Base-by-base conservation (phyloP, 2,888 invertebrate species). In the Criorhina ranunculi region DNA sequence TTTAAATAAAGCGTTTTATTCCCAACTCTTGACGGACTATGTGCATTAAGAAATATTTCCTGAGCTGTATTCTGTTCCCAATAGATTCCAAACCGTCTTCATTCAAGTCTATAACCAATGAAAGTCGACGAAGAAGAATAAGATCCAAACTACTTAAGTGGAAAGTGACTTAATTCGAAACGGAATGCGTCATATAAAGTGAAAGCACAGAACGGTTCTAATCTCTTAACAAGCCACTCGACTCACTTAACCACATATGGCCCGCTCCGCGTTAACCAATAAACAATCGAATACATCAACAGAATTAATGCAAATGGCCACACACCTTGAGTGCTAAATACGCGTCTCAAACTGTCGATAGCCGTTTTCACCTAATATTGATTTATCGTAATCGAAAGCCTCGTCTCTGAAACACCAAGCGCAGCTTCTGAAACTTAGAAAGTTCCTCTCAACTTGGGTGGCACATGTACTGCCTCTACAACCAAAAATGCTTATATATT, bases 301-400 rank as follows among this genome's bases (percentile, higher is more conserved):
- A 35, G 29, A 67, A 69, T 73, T 67, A 64, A 83, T 83, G 73
- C 67, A 83, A 83, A 83, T 83, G 42, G 44, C 67, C 77, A 82
- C 81, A 69, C 81, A 82, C 70, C 77, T 82, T 24, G 69, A 69
- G 73, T 73, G 73, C 83, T 69, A 69, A 79, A 83, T 83, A 73
- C 62, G 42, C 67, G 73, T 24, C 55, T 55, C 62, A 73, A 78
- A 46, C 51, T 64, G 44, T 77, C 77, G 72, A 77, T 76, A 76
- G 70, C 55, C 37, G 42, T 70, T 64, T 57, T 53, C 66, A 60
- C 59, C 83, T 78, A 78, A 78, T 73, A 62, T 73, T 83, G 78
- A 83, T 83, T 83, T 83, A 83, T 83, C 55, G 51, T 33, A 59
- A 79, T 51, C 29, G 57, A 69, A 42, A 67, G 17, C 37, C 51